Evolutionary conservation across 2,797 vertebrate genomes (phyloP).

Genomic region (Rhabdomys pumilio): DNA sequence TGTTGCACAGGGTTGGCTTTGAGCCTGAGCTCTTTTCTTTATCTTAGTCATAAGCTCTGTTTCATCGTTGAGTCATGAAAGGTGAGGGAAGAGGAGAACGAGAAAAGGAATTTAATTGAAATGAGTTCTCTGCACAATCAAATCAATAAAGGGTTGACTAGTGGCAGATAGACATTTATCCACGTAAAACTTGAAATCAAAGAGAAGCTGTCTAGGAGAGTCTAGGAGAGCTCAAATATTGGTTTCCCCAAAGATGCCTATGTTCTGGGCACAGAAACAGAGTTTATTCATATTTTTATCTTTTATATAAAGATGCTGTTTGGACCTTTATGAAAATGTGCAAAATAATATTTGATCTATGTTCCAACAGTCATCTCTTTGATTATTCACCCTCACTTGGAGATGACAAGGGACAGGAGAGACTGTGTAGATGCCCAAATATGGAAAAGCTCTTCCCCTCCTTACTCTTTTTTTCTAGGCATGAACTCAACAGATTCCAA

Average conservation of each 20-base stretch:
- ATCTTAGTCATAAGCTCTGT: not conserved
- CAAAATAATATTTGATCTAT: not conserved
- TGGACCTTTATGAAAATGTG: constrained; percentile 28
- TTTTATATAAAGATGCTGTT: not conserved
- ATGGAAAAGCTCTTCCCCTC: constrained; percentile 80
- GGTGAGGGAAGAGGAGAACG: not conserved
- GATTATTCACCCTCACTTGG: constrained; percentile 36
- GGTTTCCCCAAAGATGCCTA: not conserved
- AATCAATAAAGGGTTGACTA: not conserved
- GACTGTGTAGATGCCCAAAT: constrained; percentile 70
- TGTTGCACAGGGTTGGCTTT: not conserved
- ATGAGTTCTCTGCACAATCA: not conserved
- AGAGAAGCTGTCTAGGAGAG: not conserved
- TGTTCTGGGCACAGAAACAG: not conserved
- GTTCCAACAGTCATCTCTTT: constrained; percentile 29
- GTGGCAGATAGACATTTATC: not conserved
- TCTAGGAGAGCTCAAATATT: not conserved
- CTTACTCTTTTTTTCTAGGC: constrained; percentile 86
- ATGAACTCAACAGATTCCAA: constrained; percentile 87
- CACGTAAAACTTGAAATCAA: not conserved
- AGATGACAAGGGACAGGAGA: constrained; percentile 55
- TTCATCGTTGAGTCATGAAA: constrained; percentile 2
- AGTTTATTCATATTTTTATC: constrained; percentile 37
- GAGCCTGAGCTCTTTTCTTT: constrained; percentile 2
- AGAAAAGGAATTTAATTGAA: not conserved